Evolutionary conservation across 2,797 vertebrate genomes (phyloP), one percentile per base, ranked within the genome.

Genomic region (Rallus crepitans): DNA sequence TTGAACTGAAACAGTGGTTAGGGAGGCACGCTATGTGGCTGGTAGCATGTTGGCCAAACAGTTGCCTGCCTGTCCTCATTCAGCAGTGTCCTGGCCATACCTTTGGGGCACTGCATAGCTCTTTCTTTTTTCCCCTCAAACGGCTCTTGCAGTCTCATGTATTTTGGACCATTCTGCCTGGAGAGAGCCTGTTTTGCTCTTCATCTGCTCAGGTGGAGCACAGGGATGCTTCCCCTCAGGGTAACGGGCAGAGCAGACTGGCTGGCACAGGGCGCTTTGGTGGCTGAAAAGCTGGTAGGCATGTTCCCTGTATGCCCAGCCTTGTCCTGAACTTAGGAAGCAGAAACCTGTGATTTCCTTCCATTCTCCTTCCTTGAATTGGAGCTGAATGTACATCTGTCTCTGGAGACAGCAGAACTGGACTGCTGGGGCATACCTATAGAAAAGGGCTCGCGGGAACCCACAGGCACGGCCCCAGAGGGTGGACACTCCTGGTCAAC

Each of bases 1-100:
- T 60, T 88, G 52, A 33, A 30, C 47, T 11, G 77, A 20, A 68
- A 19, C 35, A 53, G 21, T 4, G 15, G 39, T 19, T 40, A 9
- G 15, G 28, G 47, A 20, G 78, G 50, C 2, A 24, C 37, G 42
- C n/a, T 63, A 0, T 0, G 0, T 48, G 89, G 27, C 81, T 31
- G 48, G 0, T 56, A 47, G 12, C 23, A 57, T 17, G 30, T 30
- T 31, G 66, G 23, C 28, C 42, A 1, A 52, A 15, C 2, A 1
- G n/a, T 37, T 42, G 18, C 53, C 47, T 61, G 37, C 33, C 52
- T 42, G 30, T 48, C 47, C 37, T 57, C 9, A 0, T 6, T 40
- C 15, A 9, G 37, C 37, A 12, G 30, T n/a, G 40, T 27, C 48
- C 37, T 35, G 2, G 28, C 37, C 9, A 0, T 35, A 20, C 19